Conservation (phyloP, 2,797 vertebrate genomes). For the Saxicola maurus region DNA sequence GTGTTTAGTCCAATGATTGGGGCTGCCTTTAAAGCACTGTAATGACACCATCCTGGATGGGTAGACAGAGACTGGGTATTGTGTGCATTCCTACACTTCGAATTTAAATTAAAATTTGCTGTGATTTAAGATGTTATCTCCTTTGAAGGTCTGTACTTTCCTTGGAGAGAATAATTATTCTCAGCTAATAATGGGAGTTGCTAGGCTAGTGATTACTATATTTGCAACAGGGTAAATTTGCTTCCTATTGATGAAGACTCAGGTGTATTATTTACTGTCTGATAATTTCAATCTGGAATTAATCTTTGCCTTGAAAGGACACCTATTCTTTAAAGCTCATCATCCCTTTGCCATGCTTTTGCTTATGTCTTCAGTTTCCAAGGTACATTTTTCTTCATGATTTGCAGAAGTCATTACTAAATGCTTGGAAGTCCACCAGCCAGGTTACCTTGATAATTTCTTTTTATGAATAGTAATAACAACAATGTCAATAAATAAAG, state of each 20-base stretch:
- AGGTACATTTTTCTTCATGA: constrained; percentile 1
- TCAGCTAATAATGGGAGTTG: constrained; percentile 24
- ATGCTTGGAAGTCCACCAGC: background rate
- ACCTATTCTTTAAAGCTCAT: background rate
- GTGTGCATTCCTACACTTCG: background rate
- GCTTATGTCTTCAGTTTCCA: background rate
- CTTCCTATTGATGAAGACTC: constrained; percentile 2
- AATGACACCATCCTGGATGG: background rate
- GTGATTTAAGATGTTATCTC: constrained; percentile 43
- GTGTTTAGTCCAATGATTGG: constrained; percentile 14
- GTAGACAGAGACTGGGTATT: background rate
- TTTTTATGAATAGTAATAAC: constrained; percentile 20
- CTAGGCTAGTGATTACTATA: constrained; percentile 44
- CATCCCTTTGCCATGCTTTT: background rate
- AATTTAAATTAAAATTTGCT: constrained; percentile 48
- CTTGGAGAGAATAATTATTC: constrained; percentile 57
- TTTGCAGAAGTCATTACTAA: constrained; percentile 23
- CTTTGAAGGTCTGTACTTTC: constrained; percentile 27
- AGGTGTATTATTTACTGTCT: background rate
- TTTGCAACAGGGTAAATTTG: constrained; percentile 36
- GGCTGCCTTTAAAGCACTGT: constrained; percentile 12
- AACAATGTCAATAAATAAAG: constrained; percentile 8
- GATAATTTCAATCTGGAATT: constrained; percentile 7
- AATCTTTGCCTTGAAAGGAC: background rate
- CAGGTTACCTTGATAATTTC: constrained; percentile 23